Evolutionary conservation across 2,797 vertebrate genomes (phyloP).

Genomic region (Uromys caudimaculatus): DNA sequence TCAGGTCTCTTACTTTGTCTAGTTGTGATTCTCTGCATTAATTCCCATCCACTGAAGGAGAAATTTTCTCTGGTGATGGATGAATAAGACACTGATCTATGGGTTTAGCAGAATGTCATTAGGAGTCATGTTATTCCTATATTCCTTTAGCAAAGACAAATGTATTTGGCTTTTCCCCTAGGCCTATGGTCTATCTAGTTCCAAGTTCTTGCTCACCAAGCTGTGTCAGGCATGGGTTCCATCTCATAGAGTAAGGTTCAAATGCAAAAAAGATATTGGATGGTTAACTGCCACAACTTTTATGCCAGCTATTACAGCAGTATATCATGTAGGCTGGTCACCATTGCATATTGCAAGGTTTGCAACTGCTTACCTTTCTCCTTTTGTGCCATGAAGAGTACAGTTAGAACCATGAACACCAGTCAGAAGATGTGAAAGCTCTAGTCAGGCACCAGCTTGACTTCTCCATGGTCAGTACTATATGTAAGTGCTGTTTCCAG

Average conservation of each 20-base stretch:
- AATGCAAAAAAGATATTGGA: not conserved
- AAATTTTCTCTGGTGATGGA: not conserved
- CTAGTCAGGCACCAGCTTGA: not conserved
- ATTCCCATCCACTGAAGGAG: not conserved
- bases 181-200: not conserved
- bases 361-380: not conserved
- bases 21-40: not conserved
- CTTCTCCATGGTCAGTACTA: not conserved
- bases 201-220: not conserved
- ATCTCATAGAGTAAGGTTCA: not conserved
- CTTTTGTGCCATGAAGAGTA: not conserved
- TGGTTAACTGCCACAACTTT: not conserved
- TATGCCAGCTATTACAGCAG: not conserved
- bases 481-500: not conserved
- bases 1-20: not conserved
- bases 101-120: not conserved
- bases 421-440: not conserved
- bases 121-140: not conserved
- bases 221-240: not conserved
- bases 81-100: not conserved
- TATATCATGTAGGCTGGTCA: not conserved
- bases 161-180: not conserved
- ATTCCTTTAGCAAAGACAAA: not conserved
- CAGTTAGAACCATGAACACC: not conserved
- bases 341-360: too few relatives aligned